Conservation (phyloP, 1,140 invertebrate genomes). For the Drosophila equinoxialis region DNA sequence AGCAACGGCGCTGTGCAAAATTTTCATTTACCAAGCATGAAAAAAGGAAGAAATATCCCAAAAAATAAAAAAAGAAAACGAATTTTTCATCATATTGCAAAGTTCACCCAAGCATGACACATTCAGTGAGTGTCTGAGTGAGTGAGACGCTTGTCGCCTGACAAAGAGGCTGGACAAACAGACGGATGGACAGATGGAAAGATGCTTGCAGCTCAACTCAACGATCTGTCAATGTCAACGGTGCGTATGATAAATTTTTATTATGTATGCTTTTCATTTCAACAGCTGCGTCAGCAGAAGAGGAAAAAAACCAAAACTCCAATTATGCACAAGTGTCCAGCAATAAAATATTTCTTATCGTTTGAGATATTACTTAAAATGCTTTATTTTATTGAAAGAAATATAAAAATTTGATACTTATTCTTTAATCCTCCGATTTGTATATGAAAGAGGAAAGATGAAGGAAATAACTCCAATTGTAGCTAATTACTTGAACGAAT, state of each 20-base stretch:
- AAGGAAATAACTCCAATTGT: conserved; percentile 26
- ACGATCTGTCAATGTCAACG: conserved; percentile 79
- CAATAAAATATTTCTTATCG: too few relatives aligned
- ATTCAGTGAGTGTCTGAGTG: conserved; percentile 51
- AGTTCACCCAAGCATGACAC: conserved; percentile 60
- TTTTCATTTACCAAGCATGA: conserved; percentile 39
- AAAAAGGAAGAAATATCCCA: neutral
- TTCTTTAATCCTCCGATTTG: neutral
- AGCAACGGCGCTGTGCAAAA: conserved; percentile 24
- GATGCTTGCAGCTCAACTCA: conserved; percentile 33
- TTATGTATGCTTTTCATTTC: conserved; percentile 48
- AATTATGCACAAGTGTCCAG: neutral
- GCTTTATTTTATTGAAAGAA: too few relatives aligned
- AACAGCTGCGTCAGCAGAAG: conserved; percentile 13
- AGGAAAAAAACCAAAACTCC: neutral
- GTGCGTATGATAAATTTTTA: conserved; percentile 80
- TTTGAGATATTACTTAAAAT: too few relatives aligned
- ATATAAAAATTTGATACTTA: neutral
- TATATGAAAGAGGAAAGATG: neutral
- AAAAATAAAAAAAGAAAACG: conserved; percentile 17
- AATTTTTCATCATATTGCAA: conserved; percentile 69
- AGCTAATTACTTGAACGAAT: conserved; percentile 36
- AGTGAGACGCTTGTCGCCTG: conserved; percentile 13
- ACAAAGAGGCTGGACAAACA: conserved; percentile 4
- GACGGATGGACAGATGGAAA: conserved; percentile 26